Percentiles rank a stretch among this genome's conserved stretches.
Conservation (phyloP, 23 tunicate species). For the Phallusia fumigata region DNA sequence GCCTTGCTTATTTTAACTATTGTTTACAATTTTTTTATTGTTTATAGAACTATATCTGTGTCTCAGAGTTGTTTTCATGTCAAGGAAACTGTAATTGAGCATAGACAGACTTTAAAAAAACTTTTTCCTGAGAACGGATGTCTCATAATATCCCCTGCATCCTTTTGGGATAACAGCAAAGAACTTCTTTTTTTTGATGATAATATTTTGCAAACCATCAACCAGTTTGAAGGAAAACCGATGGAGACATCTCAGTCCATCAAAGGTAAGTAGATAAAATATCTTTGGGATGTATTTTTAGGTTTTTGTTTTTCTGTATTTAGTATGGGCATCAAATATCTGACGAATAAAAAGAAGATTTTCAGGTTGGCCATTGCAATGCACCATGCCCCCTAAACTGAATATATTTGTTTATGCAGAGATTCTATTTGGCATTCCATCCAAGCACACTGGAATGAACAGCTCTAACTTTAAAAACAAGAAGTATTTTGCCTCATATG, state of each 20-base stretch:
- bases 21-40: neutral
- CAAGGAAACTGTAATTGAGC: slow-evolving; percentile 41
- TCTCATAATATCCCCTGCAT: slow-evolving; percentile 73
- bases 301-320: too few relatives aligned
- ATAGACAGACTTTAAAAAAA: slow-evolving; percentile 40
- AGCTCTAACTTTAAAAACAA: slow-evolving; percentile 18
- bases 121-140: slow-evolving; percentile 85
- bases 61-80: slow-evolving; percentile 51
- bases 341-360: too few relatives aligned
- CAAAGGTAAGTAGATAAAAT: slow-evolving; percentile 26
- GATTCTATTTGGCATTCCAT: slow-evolving; percentile 68
- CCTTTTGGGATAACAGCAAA: slow-evolving; percentile 56
- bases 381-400: too few relatives aligned
- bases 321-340: too few relatives aligned
- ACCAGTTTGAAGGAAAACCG: slow-evolving; percentile 63
- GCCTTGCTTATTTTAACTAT: too few relatives aligned
- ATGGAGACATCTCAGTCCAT: slow-evolving; percentile 66
- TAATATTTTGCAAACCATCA: slow-evolving; percentile 53
- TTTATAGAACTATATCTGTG: slow-evolving; percentile 18
- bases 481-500: slow-evolving; percentile 40
- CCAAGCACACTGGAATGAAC: slow-evolving; percentile 44
- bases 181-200: slow-evolving; percentile 33
- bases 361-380: too few relatives aligned
- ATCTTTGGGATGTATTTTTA: neutral
- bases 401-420: slow-evolving; percentile 21